phyloP scores from a whole-genome alignment of 2,113 vertebrate species.

The Fregata magnificens region DNA sequence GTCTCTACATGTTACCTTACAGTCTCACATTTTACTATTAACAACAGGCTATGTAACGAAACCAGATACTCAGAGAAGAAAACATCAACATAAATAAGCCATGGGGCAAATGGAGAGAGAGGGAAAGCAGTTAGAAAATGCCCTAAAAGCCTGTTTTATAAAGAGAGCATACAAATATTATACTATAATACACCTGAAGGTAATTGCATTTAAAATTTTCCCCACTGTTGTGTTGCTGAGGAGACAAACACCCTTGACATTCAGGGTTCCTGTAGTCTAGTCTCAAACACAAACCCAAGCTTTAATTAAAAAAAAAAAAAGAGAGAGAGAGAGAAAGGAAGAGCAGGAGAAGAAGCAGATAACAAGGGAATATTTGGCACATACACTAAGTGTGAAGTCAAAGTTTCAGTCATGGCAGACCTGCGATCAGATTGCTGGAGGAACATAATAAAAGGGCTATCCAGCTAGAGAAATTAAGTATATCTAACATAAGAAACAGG shows the following conservation, averaged over 20 bases:
- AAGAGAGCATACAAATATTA: neutral
- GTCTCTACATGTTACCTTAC: neutral
- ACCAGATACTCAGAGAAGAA: neutral
- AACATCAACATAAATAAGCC: conserved; percentile 11
- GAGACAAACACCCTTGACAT: neutral
- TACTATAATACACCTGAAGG: neutral
- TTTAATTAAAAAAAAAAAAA: neutral
- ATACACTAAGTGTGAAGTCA: neutral
- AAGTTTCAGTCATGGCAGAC: neutral
- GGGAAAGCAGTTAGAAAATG: neutral
- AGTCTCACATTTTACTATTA: neutral
- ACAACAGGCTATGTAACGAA: neutral
- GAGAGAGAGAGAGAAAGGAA: neutral
- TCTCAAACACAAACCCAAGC: neutral
- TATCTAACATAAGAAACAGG: neutral
- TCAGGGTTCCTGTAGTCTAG: neutral
- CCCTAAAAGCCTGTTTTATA: conserved; percentile 12
- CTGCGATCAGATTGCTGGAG: neutral
- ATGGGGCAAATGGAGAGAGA: neutral
- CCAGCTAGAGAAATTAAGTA: neutral
- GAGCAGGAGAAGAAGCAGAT: neutral
- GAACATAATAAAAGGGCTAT: neutral
- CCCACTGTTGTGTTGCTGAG: neutral
- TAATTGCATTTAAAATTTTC: neutral
- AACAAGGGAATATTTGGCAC: neutral